Conservation (phyloP, 2,797 vertebrate genomes). For the Galagoides demidoff region DNA sequence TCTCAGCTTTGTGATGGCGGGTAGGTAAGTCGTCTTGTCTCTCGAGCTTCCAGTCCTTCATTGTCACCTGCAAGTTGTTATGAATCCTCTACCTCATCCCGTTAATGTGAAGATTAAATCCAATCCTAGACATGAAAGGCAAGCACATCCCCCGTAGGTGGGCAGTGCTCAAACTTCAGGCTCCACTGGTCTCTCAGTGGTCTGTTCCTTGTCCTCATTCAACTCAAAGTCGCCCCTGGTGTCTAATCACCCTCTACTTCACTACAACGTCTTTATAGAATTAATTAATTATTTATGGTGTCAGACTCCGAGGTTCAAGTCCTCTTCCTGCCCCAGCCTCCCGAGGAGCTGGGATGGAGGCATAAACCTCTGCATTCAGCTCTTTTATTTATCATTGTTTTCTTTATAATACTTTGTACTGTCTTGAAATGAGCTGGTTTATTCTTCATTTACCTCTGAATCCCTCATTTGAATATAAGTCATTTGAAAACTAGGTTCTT, state of each 20-base stretch:
- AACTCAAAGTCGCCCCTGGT: background rate
- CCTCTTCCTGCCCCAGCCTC: background rate
- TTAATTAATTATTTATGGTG: background rate
- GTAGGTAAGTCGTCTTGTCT: background rate
- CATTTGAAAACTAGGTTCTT: background rate
- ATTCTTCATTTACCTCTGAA: background rate
- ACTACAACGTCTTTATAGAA: accelerated
- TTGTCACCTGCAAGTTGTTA: background rate
- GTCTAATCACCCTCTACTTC: background rate
- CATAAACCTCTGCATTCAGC: too few relatives aligned
- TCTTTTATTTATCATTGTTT: background rate
- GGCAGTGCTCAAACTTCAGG: background rate
- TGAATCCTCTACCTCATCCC: background rate
- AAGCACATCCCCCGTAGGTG: accelerated
- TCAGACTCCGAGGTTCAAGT: background rate
- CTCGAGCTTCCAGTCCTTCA: background rate
- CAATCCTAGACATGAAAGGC: background rate
- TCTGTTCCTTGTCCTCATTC: too few relatives aligned
- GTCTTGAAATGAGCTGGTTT: background rate
- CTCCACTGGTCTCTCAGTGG: background rate
- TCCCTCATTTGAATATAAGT: background rate
- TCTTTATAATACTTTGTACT: background rate
- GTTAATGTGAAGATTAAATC: background rate
- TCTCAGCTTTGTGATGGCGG: background rate
- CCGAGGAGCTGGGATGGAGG: background rate